Evolutionary conservation across 2,888 invertebrate genomes (phyloP).

Genomic region (Sphinx pinastri): DNA sequence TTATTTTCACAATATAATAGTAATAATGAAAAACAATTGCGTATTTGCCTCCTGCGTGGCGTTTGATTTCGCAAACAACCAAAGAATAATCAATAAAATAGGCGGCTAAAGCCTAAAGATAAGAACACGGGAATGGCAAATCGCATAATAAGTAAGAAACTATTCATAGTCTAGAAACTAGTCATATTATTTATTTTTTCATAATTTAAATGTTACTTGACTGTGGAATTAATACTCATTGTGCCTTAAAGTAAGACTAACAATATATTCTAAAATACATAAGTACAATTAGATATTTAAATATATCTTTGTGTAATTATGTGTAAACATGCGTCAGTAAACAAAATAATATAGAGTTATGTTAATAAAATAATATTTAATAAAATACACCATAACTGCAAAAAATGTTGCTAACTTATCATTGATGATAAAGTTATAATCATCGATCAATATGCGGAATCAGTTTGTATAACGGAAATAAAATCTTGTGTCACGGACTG

Average conservation of each 20-base stretch:
- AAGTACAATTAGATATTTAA: constrained; percentile 7
- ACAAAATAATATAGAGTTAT: not conserved
- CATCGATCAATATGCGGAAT: too few relatives aligned
- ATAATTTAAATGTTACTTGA: constrained; percentile 26
- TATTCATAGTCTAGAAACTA: constrained; percentile 24
- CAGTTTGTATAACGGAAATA: not conserved
- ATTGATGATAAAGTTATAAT: not conserved
- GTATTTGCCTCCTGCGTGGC: not conserved
- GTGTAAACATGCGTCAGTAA: not conserved
- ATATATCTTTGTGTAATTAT: constrained; percentile 9
- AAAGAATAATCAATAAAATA: not conserved
- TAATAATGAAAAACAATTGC: not conserved
- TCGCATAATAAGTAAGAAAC: constrained; percentile 1
- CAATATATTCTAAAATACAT: constrained; percentile 26
- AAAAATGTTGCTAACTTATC: not conserved
- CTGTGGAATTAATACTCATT: constrained; percentile 32
- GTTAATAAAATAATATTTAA: not conserved
- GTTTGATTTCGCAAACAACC: not conserved
- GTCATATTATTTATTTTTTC: constrained; percentile 28
- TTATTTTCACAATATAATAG: constrained; percentile 19
- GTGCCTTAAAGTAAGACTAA: constrained; percentile 28
- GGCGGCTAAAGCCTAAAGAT: not conserved
- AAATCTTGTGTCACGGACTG: not conserved
- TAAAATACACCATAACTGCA: too few relatives aligned
- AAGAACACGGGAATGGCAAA: constrained; percentile 7